Evolutionary conservation across 2,888 invertebrate species (phyloP).

Genomic region (Lobophora halterata): DNA sequence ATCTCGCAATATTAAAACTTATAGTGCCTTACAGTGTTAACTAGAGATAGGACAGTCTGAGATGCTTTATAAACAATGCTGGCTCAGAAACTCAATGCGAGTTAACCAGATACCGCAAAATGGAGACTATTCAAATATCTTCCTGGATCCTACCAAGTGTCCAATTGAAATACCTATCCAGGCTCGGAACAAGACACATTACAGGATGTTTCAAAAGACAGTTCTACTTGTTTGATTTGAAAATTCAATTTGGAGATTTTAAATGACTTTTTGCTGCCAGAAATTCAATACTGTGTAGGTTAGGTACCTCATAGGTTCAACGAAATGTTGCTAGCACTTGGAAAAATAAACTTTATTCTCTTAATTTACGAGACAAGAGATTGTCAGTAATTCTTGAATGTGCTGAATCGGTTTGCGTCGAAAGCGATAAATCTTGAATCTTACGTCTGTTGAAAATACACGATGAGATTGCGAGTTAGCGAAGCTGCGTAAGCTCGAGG

Average conservation of each 20-base stretch:
- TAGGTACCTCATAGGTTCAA: too few relatives aligned
- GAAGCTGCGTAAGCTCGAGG: constrained; percentile 27
- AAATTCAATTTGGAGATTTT: too few relatives aligned
- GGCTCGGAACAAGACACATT: too few relatives aligned
- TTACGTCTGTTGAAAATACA: constrained; percentile 65
- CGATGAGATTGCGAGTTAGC: constrained; percentile 32
- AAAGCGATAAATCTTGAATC: constrained; percentile 70
- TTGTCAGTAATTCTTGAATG: constrained; percentile 65
- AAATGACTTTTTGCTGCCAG: too few relatives aligned
- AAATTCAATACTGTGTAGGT: too few relatives aligned
- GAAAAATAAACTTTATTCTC: constrained; percentile 59
- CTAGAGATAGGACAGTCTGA: constrained; percentile 26
- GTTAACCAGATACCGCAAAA: constrained; percentile 67
- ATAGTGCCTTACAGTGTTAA: constrained; percentile 28
- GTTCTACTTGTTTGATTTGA: too few relatives aligned
- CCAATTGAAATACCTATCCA: too few relatives aligned
- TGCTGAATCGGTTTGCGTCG: constrained; percentile 70
- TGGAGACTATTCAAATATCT: constrained; percentile 65
- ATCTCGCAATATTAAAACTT: constrained; percentile 25
- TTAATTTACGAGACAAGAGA: constrained; percentile 68
- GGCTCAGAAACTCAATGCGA: constrained; percentile 56
- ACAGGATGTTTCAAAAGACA: too few relatives aligned
- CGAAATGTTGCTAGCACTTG: constrained; percentile 35
- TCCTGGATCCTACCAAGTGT: constrained; percentile 29
- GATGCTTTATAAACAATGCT: constrained; percentile 40